Evolutionary conservation across 2,797 vertebrate genomes (phyloP), one percentile per base, ranked within the genome.

Genomic region (Tapera naevia): DNA sequence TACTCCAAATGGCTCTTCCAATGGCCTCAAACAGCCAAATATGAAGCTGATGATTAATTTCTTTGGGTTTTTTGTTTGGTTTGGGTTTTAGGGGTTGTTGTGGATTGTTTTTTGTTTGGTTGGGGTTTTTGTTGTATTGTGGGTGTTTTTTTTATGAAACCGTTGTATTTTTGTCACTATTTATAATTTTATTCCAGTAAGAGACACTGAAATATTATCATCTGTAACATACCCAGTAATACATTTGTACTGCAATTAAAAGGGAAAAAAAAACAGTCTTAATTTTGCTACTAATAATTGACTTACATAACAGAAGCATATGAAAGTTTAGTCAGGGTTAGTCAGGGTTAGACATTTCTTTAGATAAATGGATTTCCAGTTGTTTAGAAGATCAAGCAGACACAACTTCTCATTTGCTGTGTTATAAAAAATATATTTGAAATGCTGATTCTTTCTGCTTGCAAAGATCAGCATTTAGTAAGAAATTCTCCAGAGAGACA

Each of bases 381-480:
- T 73, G 35, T 67, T 60, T 66, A 74, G 16, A 78, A 95, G 76
- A 96, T 69, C 19, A 10, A 96, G 70, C 19, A 66, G 48, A 71
- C 57, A 72, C 39, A 94, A 76, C 22, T 80, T 82, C 51, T 65
- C 28, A 80, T 94, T 90, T 88, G 56, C 46, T 87, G 54, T 7
- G 3, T 89, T 93, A 94, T 56, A 43, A 65, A 50, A 41, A 85
- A 65, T 88, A 73, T 28, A 60, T 76, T 90, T 91, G 96, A 98
- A 98, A 97, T 88, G 94, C 92, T 96, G 96, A 92, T 97, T 97
- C 88, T 82, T 95, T 94, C 88, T 91, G 90, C 93, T 97, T 91
- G 92, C 78, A 96, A 95, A 91, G 97, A 97, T 97, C 94, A 97
- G 93, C 92, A 91, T 97, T 97, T 97, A 91, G 79, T 93, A 95